Conservation (phyloP, 2,888 invertebrate species). For the Nemurella pictetii region DNA sequence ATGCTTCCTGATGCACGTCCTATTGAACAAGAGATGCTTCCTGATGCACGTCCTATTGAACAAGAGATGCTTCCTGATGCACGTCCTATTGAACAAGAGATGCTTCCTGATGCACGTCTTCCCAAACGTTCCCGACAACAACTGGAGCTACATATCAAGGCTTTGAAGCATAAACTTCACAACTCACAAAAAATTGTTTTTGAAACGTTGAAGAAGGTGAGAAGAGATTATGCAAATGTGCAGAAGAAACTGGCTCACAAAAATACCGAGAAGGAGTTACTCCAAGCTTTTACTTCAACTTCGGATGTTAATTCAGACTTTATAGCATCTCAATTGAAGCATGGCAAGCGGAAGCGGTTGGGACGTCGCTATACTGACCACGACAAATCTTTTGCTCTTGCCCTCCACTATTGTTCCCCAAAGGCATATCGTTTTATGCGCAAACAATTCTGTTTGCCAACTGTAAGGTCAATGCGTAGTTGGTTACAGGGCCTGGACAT, state of each 20-base stretch:
- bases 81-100: no score
- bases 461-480: background rate
- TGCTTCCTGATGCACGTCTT: background rate
- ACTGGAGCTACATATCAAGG: background rate
- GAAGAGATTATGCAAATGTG: background rate
- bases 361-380: background rate
- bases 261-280: no score
- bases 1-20: no score
- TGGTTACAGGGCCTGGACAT: background rate
- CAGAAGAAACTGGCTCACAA: background rate
- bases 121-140: background rate
- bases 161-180: background rate
- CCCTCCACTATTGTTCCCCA: slow-evolving; percentile 4
- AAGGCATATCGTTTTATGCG: slow-evolving; percentile 11
- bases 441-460: slow-evolving; percentile 9
- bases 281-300: no score
- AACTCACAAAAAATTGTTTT: slow-evolving; percentile 8
- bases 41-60: no score
- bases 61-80: no score
- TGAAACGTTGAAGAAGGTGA: background rate
- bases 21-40: no score
- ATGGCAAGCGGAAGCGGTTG: background rate
- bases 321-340: no score
- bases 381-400: slow-evolving; percentile 5
- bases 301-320: no score